Evolutionary conservation across 2,113 vertebrate genomes (phyloP), one percentile per base, ranked within the genome.

Genomic region (Percopsis transmontana): DNA sequence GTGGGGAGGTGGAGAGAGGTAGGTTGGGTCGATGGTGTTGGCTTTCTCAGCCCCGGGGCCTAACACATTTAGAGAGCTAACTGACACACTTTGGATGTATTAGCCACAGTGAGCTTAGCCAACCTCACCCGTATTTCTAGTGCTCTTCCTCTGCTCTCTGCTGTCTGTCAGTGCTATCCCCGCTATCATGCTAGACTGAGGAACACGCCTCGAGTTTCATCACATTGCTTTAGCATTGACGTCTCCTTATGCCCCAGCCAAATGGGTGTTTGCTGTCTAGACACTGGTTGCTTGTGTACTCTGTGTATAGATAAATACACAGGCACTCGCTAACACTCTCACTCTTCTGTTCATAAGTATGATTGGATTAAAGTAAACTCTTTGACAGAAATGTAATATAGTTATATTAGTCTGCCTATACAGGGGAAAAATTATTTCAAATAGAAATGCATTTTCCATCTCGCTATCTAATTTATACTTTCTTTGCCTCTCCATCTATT

Each of bases 171-270:
- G 69, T 68, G 16, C 74, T 53, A 63, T 85, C 79, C 76, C 68
- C 59, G 19, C 64, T 75, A 45, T 48, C 54, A 33, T 72, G 74
- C 41, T 63, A 64, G 66, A 57, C 57, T 27, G 57, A 58, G 63
- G 20, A 75, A 77, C 78, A 80, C 55, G 79, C 82, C 69, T 87
- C 44, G 66, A 71, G 80, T 91, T 92, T 89, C 86, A 87, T 62
- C 66, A 70, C 83, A 92, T 91, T 79, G 66, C 81, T 90, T 92
- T 93, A 92, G 91, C 82, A 92, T 92, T 58, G 90, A 91, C 77
- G 83, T 90, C 89, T 85, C 72, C 67, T 81, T 23, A 44, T 38
- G 72, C 66, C 42, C 62, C 68, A 81, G 83, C 81, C 84, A 88
- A 84, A 88, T 83, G 82, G 82, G 70, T 82, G 87, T 81, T 89